Conservation (phyloP, 2,797 vertebrate species). For the Hypotaenidia philippensis region DNA sequence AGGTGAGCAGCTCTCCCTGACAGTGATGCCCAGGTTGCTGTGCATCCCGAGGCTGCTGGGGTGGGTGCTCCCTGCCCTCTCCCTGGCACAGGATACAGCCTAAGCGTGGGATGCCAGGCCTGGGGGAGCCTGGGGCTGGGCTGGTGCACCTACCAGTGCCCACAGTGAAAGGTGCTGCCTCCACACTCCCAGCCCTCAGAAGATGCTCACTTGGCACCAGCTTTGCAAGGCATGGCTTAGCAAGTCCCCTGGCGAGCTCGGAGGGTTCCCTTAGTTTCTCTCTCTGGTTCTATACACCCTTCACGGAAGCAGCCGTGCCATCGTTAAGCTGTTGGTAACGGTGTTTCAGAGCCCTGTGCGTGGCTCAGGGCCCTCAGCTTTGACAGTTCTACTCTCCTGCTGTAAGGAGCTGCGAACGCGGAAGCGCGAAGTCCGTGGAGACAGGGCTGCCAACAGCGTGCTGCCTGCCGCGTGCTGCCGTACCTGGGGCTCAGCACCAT, state of each 20-base stretch:
- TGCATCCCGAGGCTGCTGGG: background rate
- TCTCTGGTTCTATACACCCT: accelerated
- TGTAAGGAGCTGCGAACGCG: accelerated
- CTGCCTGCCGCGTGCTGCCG: accelerated
- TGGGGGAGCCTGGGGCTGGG: background rate
- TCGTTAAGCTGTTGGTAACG: accelerated
- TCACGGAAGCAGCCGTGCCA: accelerated
- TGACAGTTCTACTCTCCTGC: accelerated
- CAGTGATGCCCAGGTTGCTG: background rate
- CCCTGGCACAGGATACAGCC: constrained; percentile 22
- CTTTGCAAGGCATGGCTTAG: background rate
- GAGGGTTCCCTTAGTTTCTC: no score
- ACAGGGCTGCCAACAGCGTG: accelerated
- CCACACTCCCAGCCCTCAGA: background rate
- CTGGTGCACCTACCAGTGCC: background rate
- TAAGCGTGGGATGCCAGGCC: background rate
- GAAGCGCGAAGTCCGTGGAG: no score
- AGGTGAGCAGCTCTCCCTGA: constrained; percentile 27
- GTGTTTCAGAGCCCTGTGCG: accelerated
- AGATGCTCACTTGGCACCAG: background rate
- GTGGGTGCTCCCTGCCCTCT: background rate
- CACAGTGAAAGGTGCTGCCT: background rate
- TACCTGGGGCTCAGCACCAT: background rate
- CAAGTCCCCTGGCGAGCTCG: background rate
- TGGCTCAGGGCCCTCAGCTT: accelerated